Evolutionary conservation across 2,797 vertebrate species (phyloP).

Genomic region (Myoxocephalus aenaeus): DNA sequence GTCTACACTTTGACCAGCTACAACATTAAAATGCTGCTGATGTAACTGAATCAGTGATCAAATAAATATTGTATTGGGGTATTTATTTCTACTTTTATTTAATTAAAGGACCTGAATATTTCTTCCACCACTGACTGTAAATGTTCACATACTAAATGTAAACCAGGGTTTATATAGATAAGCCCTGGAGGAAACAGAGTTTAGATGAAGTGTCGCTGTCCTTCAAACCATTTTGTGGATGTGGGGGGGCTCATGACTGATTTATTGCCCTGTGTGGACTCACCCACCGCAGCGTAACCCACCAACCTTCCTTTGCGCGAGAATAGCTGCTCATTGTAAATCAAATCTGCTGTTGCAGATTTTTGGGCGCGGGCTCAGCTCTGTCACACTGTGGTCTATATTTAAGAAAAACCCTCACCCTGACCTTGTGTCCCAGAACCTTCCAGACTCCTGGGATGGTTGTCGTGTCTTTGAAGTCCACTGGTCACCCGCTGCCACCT

Average conservation of each 20-base stretch:
- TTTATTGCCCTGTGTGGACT: slow-evolving; percentile 44
- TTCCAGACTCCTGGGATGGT: slow-evolving; percentile 58
- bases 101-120: background rate
- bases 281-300: slow-evolving; percentile 26
- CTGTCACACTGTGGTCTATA: slow-evolving; percentile 70
- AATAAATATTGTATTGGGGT: background rate
- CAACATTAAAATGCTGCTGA: background rate
- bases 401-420: slow-evolving; percentile 68
- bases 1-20: background rate
- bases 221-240: slow-evolving; percentile 52
- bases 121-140: background rate
- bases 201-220: slow-evolving; percentile 41
- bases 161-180: slow-evolving; percentile 50
- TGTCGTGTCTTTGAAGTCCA: slow-evolving; percentile 52
- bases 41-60: background rate
- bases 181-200: slow-evolving; percentile 33
- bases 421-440: slow-evolving; percentile 79
- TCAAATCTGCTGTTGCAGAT: slow-evolving; percentile 60
- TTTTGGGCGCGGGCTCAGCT: slow-evolving; percentile 55
- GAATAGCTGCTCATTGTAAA: slow-evolving; percentile 58
- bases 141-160: slow-evolving; percentile 17
- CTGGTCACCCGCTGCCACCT: slow-evolving; percentile 64
- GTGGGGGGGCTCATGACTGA: slow-evolving; percentile 26
- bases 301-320: slow-evolving; percentile 43
- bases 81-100: background rate